Percentiles rank a stretch among this genome's conserved stretches.
Conservation (phyloP, 1,140 invertebrate genomes). For the Penaeus japonicus region DNA sequence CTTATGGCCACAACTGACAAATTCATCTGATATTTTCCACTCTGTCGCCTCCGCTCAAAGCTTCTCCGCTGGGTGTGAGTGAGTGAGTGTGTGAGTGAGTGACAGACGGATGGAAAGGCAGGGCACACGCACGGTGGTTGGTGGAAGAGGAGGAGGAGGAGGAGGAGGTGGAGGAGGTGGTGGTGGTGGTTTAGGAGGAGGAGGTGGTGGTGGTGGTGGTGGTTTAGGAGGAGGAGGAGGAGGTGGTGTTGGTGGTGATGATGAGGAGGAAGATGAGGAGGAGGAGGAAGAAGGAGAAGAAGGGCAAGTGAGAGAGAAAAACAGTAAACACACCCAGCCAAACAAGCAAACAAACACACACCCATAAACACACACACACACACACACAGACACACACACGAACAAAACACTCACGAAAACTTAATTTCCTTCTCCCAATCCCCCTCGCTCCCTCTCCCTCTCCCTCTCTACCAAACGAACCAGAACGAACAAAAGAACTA, state of each 20-base stretch:
- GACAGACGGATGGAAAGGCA: not conserved
- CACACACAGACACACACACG: conserved; percentile 2
- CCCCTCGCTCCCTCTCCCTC: not conserved
- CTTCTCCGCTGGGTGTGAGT: not conserved
- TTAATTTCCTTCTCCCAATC: not conserved
- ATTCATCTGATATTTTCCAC: conserved; percentile 38
- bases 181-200: too few species aligned
- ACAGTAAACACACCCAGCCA: too few species aligned
- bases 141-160: not conserved
- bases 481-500: too few species aligned
- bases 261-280: not conserved
- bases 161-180: not conserved
- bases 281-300: not conserved
- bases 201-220: too few species aligned
- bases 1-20: conserved; percentile 31
- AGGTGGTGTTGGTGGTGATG: too few species aligned
- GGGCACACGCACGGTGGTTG: too few species aligned
- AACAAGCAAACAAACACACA: not conserved
- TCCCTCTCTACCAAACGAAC: too few species aligned
- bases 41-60: conserved; percentile 26
- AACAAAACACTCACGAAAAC: not conserved
- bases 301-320: not conserved
- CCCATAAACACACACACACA: not conserved
- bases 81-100: not conserved
- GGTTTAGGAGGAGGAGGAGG: too few species aligned